Conservation (phyloP, 1,140 invertebrate species). For the Drosophila simulans region DNA sequence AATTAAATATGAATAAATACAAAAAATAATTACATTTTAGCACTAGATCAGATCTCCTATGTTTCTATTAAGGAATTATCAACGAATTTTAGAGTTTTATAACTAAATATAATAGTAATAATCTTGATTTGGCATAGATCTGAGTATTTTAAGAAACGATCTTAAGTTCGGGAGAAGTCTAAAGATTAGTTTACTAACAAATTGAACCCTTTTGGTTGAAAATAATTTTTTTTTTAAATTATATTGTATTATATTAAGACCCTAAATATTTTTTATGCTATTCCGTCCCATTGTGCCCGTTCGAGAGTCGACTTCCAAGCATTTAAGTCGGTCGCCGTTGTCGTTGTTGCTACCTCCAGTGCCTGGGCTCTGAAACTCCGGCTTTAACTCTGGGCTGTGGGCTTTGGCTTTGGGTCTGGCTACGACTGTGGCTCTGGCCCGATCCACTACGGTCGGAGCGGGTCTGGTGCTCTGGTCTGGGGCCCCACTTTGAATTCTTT, state of each 20-base stretch:
- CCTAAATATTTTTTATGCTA: too few relatives aligned
- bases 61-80: too few relatives aligned
- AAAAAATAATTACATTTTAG: too few relatives aligned
- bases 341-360: conserved; percentile 42
- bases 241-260: not conserved
- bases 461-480: conserved; percentile 26
- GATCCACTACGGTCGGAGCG: conserved; percentile 36
- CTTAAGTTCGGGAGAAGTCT: too few relatives aligned
- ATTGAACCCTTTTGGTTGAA: not conserved
- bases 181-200: not conserved
- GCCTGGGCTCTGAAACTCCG: conserved; percentile 30
- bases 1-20: too few relatives aligned
- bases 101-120: not conserved
- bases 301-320: conserved; percentile 68
- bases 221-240: not conserved
- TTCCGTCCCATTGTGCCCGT: conserved; percentile 55
- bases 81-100: not conserved
- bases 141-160: too few relatives aligned
- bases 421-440: conserved; percentile 26
- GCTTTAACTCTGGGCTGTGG: conserved; percentile 48
- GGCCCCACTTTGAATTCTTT: conserved; percentile 76
- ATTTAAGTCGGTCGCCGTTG: conserved; percentile 73
- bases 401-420: conserved; percentile 21
- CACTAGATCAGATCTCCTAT: not conserved
- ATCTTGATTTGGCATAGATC: too few relatives aligned